Evolutionary conservation across 2,888 invertebrate genomes (phyloP).

Genomic region (Cataglyphis cursor): DNA sequence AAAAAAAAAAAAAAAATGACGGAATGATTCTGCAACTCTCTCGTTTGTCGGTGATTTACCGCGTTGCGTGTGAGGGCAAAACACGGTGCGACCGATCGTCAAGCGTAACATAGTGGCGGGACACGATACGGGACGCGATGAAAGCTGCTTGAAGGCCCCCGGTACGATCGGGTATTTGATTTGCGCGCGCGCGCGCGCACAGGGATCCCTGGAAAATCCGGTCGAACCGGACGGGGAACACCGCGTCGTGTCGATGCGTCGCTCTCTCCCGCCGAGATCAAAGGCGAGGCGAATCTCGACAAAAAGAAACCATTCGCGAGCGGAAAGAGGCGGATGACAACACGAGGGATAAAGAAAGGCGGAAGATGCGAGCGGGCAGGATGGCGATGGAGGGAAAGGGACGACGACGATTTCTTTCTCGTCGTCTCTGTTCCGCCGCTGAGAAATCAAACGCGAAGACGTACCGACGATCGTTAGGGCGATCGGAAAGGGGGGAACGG

Average conservation of each 20-base stretch:
- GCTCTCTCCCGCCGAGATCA: constrained; percentile 70
- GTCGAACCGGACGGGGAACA: constrained; percentile 69
- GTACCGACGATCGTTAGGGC: constrained; percentile 73
- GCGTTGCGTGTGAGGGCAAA: constrained; percentile 14
- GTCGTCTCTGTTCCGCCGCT: constrained; percentile 25
- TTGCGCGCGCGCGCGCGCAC: constrained; percentile 50
- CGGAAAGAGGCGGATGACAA: background rate
- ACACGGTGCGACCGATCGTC: constrained; percentile 21
- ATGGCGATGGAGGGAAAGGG: constrained; percentile 1
- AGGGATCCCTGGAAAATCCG: constrained; percentile 69
- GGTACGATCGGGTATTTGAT: constrained; percentile 56
- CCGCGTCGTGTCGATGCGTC: constrained; percentile 51
- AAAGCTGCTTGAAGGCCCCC: constrained; percentile 61
- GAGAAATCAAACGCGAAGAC: constrained; percentile 73
- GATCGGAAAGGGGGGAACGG: constrained; percentile 56
- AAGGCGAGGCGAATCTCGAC: constrained; percentile 71
- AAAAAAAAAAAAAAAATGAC: background rate
- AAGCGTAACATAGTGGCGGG: constrained; percentile 35
- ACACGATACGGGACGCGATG: constrained; percentile 38
- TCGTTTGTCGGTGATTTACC: constrained; percentile 46
- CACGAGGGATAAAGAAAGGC: background rate
- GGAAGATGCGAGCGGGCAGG: background rate
- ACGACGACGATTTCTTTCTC: constrained; percentile 38
- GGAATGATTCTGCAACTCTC: background rate
- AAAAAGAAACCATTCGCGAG: constrained; percentile 71